Percentiles rank a stretch among this genome's conserved stretches.
These are phyloP conservation scores for Keiferia lycopersicella DNA, from an alignment of 2,888 invertebrate genomes.

Conservation along the genomic window DNA sequence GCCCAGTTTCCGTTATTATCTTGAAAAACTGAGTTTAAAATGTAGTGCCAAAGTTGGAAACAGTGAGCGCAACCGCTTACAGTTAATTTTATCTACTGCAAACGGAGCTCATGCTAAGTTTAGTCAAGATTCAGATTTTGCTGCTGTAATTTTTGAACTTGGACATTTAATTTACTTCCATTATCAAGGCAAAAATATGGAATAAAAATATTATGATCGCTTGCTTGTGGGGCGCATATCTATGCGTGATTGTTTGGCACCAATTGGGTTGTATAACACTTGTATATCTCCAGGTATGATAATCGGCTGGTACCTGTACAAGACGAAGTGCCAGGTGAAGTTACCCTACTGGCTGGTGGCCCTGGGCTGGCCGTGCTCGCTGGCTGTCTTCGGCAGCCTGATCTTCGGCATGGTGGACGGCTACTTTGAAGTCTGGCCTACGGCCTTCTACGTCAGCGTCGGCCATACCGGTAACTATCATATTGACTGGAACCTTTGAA, in stretches of 20 bases:
- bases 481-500: not conserved
- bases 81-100: not conserved
- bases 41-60: slow-evolving; percentile 1
- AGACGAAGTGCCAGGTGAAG: slow-evolving; percentile 83
- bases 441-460: slow-evolving; percentile 88
- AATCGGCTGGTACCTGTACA: slow-evolving; percentile 87
- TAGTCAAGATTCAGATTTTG: not conserved
- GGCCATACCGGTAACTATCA: slow-evolving; percentile 83
- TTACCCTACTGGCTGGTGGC: slow-evolving; percentile 80
- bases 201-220: too few relatives aligned
- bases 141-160: not conserved
- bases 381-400: slow-evolving; percentile 82
- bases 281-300: slow-evolving; percentile 80
- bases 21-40: not conserved
- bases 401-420: slow-evolving; percentile 87
- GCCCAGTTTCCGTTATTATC: not conserved
- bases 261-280: not conserved
- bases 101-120: not conserved
- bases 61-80: not conserved
- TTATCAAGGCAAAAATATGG: too few relatives aligned
- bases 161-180: not conserved
- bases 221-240: too few relatives aligned
- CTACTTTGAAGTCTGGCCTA: slow-evolving; percentile 83
- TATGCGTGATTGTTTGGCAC: too few relatives aligned
- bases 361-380: slow-evolving; percentile 82